phyloP scores from a whole-genome alignment of 2,797 vertebrate genomes.

The Kryptopterus vitreolus region DNA sequence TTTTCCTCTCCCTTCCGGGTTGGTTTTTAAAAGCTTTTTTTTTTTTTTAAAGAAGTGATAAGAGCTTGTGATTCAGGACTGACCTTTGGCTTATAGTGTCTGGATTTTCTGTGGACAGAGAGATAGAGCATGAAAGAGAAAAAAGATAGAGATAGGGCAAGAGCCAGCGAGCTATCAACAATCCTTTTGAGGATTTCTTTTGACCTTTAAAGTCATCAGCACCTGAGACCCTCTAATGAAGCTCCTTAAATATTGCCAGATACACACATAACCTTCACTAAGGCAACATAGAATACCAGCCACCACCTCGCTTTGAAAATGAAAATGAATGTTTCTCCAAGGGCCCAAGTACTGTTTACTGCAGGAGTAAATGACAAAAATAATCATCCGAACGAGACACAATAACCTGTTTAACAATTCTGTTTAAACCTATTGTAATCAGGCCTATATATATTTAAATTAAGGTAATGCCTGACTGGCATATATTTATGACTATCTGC shows the following conservation, averaged over 20 bases:
- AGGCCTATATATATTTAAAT: too few species aligned
- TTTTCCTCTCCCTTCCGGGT: constrained; percentile 17
- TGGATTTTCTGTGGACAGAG: constrained; percentile 37
- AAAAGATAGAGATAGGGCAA: neutral
- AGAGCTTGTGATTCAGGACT: constrained; percentile 43
- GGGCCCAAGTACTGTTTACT: neutral
- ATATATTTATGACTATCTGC: too few species aligned
- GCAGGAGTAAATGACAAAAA: neutral
- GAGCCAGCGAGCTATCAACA: constrained; percentile 23
- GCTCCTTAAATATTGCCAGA: constrained; percentile 39
- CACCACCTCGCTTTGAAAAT: neutral
- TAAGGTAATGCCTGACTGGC: too few species aligned
- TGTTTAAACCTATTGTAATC: too few species aligned
- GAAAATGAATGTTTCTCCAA: neutral
- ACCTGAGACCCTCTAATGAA: constrained; percentile 48
- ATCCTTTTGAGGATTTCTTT: constrained; percentile 34
- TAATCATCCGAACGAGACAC: neutral
- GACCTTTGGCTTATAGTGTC: constrained; percentile 51
- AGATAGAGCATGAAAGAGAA: neutral
- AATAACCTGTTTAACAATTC: neutral
- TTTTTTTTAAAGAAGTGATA: constrained; percentile 29
- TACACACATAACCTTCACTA: constrained; percentile 18
- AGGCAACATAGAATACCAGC: constrained; percentile 25
- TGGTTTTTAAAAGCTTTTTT: constrained; percentile 40
- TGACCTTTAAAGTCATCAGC: constrained; percentile 54